Base-by-base conservation (phyloP, 2,888 invertebrate genomes). In the Drosophila mercatorum region DNA sequence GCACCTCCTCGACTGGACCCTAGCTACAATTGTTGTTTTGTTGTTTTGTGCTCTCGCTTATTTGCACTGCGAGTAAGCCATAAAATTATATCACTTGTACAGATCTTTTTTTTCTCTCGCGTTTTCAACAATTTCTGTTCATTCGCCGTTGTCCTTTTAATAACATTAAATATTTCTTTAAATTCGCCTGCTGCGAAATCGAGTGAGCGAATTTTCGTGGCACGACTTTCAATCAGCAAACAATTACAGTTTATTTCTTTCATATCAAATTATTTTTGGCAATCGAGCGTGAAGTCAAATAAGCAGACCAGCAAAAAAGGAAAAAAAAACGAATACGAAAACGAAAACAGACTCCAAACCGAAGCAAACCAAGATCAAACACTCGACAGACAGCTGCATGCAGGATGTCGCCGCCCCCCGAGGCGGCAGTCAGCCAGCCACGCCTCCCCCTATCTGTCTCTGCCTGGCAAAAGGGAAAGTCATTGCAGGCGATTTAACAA, bases 401-500 rank as follows among this genome's bases (percentile, higher is more conserved):
- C 55, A 63, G 72, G 64, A 75, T 66, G 76, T 74, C 66, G 78
- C 66, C 66, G 78, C 66, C 61, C 59, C 36, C 36, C 43, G 36
- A 70, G 51, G 38, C 31, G 26, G 58, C 38, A 46, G 44, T 47
- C 11, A 40, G 38, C 57, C 1, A 17, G 38, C 53, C n/a, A 7
- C 46, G 49, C 49, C 49, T 51, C 34, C 14, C 12, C 0, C 11
- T 51, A 17, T 17, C 8, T 14, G 12, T 6, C 14, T 41, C 11
- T 10, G 41, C 46, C 78, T 10, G 41, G 31, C 78, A 85, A 85
- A 83, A 88, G 83, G 84, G 80, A 86, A 79, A 87, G 73, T 80
- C 85, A 88, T 89, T 87, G 85, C 91, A 90, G 81, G 84, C 91
- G 90, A 91, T 91, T 91, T 91, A 91, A 91, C 91, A 90, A 90